These are phyloP conservation scores for Champsocephalus gunnari DNA, from an alignment of 2,797 vertebrate genomes.

Conservation along the genomic window DNA sequence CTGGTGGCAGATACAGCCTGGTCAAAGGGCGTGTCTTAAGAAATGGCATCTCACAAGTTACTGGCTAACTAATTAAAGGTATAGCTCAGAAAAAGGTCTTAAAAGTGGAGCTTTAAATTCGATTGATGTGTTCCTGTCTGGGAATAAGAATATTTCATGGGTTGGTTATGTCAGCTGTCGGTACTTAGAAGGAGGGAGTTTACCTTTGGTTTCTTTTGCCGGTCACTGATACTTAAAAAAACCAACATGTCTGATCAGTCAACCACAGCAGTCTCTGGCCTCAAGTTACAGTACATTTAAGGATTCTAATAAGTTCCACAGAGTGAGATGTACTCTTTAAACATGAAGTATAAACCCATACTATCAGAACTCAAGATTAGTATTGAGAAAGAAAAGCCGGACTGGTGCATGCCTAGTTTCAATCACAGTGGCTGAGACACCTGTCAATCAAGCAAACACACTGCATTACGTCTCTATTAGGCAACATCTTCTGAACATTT, in stretches of 20 bases:
- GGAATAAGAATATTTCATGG: neutral
- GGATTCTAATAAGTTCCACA: neutral
- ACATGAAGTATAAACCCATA: too few relatives aligned
- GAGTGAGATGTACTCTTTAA: neutral
- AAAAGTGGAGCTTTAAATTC: slow-evolving; percentile 2
- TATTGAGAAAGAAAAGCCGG: neutral
- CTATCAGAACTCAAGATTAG: too few relatives aligned
- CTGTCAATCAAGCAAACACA: neutral
- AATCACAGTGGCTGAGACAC: neutral
- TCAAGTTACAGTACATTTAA: neutral
- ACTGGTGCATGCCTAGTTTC: neutral
- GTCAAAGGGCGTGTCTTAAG: slow-evolving; percentile 13
- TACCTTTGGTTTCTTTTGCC: neutral
- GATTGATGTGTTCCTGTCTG: neutral
- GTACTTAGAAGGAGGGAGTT: neutral
- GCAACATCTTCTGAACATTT: neutral
- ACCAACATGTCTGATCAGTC: too few relatives aligned
- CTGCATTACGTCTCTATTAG: neutral
- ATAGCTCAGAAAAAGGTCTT: neutral
- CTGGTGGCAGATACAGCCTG: slow-evolving; percentile 15
- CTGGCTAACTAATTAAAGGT: slow-evolving; percentile 45
- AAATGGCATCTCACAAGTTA: slow-evolving; percentile 27
- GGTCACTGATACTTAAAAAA: neutral
- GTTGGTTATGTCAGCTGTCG: neutral
- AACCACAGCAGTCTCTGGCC: neutral